phyloP scores from a whole-genome alignment of 2,797 vertebrate species.

The Hydrolagus colliei region DNA sequence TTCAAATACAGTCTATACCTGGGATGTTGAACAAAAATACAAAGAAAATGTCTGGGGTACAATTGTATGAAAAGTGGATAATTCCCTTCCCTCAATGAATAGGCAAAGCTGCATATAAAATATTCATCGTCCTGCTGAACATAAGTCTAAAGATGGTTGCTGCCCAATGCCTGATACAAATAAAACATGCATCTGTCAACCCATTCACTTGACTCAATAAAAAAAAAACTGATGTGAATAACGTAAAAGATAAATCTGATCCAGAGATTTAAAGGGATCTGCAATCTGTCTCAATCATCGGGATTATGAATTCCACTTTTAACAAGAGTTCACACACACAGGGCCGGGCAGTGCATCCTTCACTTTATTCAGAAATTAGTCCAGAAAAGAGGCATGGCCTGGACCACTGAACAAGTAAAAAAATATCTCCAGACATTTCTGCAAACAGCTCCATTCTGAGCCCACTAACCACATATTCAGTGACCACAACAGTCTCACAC shows the following conservation, averaged over 20 bases:
- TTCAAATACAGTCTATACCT: not conserved
- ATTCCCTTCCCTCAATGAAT: not conserved
- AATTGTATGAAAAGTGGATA: no score
- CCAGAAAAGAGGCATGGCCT: not conserved
- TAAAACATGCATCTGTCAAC: not conserved
- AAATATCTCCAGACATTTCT: not conserved
- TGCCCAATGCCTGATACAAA: not conserved
- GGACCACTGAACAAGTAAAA: not conserved
- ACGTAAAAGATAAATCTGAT: not conserved
- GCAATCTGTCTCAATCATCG: not conserved
- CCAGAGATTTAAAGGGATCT: not conserved
- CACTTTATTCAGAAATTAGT: not conserved
- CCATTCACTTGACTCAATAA: not conserved
- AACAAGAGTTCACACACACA: not conserved
- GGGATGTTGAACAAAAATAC: not conserved
- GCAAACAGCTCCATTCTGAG: not conserved
- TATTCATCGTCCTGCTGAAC: not conserved
- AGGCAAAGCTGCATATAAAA: not conserved
- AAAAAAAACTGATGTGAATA: not conserved
- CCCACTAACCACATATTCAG: not conserved
- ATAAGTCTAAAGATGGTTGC: not conserved
- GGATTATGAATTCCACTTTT: constrained; percentile 2
- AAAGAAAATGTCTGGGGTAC: not conserved
- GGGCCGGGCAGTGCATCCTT: not conserved
- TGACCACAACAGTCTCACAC: not conserved